Evolutionary conservation across 1,140 invertebrate genomes (phyloP).

Genomic region (Scylla paramamosain): DNA sequence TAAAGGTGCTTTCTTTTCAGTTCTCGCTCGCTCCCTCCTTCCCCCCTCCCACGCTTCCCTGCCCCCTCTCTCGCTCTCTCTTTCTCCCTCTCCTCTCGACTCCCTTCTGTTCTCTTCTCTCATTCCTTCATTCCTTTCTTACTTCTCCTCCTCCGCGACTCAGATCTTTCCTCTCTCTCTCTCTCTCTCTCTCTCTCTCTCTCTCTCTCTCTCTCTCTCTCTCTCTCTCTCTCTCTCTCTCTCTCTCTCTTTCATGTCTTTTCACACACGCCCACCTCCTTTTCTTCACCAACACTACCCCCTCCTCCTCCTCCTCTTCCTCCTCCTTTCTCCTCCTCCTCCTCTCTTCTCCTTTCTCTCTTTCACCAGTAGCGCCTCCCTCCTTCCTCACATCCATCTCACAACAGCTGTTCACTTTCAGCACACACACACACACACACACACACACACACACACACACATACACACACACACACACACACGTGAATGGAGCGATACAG

Average conservation of each 20-base stretch:
- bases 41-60: background rate
- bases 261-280: background rate
- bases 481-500: background rate
- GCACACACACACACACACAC: constrained; percentile 27
- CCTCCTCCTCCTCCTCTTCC: background rate
- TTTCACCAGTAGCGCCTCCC: background rate
- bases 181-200: background rate
- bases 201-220: background rate
- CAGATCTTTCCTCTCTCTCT: background rate
- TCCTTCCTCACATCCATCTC: constrained; percentile 8
- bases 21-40: constrained; percentile 9
- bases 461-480: constrained; percentile 48
- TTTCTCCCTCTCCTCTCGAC: background rate
- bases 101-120: background rate
- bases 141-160: background rate
- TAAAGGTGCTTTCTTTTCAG: background rate
- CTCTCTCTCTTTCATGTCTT: background rate
- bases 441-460: constrained; percentile 44
- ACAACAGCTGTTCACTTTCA: constrained; percentile 19
- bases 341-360: constrained; percentile 17
- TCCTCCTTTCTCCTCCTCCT: background rate
- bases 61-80: background rate
- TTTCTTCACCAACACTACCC: background rate
- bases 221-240: background rate
- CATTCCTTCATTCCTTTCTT: background rate